Percentiles rank a stretch among this genome's conserved stretches.
Conservation (phyloP, 1,140 invertebrate genomes). For the Mylabris phalerata region DNA sequence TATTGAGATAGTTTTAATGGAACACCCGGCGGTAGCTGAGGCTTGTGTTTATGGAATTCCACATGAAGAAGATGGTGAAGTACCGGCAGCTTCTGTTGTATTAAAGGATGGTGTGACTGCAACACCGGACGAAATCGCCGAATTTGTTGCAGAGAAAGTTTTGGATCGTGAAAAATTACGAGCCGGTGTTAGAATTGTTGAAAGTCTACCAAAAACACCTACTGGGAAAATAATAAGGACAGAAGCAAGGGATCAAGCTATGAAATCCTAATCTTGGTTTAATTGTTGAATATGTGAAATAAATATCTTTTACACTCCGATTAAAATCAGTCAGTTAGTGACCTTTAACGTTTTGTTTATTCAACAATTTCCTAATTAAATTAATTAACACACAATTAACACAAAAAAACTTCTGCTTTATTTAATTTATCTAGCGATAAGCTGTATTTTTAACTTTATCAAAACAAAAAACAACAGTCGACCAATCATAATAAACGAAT, state of each 20-base stretch:
- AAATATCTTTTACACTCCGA: no score
- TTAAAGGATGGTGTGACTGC: not conserved
- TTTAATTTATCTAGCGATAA: slow-evolving; percentile 24
- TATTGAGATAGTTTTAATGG: slow-evolving; percentile 58
- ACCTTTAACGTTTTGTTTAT: not conserved
- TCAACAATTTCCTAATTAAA: no score
- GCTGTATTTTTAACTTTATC: no score
- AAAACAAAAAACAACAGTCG: no score
- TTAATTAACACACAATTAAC: slow-evolving; percentile 36
- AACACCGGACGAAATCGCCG: not conserved
- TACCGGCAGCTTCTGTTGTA: slow-evolving; percentile 3
- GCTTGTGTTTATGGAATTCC: slow-evolving; percentile 3
- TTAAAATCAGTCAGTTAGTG: not conserved
- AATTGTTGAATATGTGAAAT: no score
- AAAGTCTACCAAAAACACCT: slow-evolving; percentile 4
- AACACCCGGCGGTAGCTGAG: slow-evolving; percentile 49
- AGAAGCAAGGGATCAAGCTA: not conserved
- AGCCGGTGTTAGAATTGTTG: slow-evolving; percentile 8
- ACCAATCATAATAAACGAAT: no score
- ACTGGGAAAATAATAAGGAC: slow-evolving; percentile 6
- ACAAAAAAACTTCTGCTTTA: slow-evolving; percentile 47
- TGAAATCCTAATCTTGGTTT: no score
- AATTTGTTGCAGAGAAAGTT: slow-evolving; percentile 2
- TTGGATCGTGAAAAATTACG: slow-evolving; percentile 3
- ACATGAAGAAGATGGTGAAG: slow-evolving; percentile 5